These are phyloP conservation scores for Sussaba pulchella DNA, from an alignment of 2,888 invertebrate genomes.

Conservation along the genomic window DNA sequence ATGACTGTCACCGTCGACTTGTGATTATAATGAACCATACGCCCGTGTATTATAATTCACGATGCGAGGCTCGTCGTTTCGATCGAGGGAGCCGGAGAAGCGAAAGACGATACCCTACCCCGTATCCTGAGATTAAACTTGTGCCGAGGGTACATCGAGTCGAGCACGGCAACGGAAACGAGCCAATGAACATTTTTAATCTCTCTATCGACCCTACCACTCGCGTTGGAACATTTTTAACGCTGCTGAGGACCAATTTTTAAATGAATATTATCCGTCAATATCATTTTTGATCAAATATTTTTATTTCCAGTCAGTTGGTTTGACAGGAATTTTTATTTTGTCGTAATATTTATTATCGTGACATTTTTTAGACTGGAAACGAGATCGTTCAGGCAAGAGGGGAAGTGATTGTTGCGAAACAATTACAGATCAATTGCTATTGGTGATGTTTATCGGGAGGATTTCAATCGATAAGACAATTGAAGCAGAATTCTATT, in stretches of 20 bases:
- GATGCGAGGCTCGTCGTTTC: slow-evolving; percentile 60
- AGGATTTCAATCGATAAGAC: slow-evolving; percentile 43
- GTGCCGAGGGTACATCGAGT: slow-evolving; percentile 52
- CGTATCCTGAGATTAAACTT: slow-evolving; percentile 59
- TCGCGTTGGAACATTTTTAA: too few species aligned
- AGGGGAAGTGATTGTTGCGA: slow-evolving; percentile 23
- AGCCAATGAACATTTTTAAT: slow-evolving; percentile 50
- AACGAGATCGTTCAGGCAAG: slow-evolving; percentile 2
- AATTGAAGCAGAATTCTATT: slow-evolving; percentile 44
- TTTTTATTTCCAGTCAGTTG: too few species aligned
- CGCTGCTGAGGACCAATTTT: too few species aligned
- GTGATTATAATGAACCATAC: slow-evolving; percentile 42
- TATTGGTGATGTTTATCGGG: slow-evolving; percentile 42
- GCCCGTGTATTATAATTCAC: slow-evolving; percentile 61
- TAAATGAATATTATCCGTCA: too few species aligned
- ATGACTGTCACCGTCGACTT: slow-evolving; percentile 55
- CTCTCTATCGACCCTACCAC: slow-evolving; percentile 23
- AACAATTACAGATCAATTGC: slow-evolving; percentile 46
- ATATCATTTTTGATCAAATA: too few species aligned
- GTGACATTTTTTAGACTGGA: neutral
- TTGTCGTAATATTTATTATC: slow-evolving; percentile 1
- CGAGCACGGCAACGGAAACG: slow-evolving; percentile 50
- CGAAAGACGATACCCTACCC: slow-evolving; percentile 59
- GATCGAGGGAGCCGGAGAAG: slow-evolving; percentile 53
- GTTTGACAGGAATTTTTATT: too few species aligned